A percentile compares a stretch with the other conserved stretches of the same genome.
Conservation (phyloP, 2,797 vertebrate genomes). For the Menidia menidia region DNA sequence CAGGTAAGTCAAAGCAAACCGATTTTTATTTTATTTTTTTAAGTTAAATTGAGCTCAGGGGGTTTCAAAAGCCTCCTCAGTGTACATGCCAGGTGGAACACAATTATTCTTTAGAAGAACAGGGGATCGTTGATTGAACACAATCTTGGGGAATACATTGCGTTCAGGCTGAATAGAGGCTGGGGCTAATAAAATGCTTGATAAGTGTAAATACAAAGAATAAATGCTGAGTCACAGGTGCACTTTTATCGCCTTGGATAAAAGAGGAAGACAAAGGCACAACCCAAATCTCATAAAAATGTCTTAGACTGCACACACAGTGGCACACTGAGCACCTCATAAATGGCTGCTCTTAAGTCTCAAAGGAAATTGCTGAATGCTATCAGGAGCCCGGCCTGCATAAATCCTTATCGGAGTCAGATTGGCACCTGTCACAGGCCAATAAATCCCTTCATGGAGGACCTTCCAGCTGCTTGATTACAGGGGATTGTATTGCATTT, state of each 20-base stretch:
- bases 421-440: constrained; percentile 68
- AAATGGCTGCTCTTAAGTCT: constrained; percentile 40
- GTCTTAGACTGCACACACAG: constrained; percentile 6
- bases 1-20: background rate
- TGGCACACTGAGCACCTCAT: background rate
- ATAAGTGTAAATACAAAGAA: background rate
- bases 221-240: background rate
- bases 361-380: constrained; percentile 37
- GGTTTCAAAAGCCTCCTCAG: background rate
- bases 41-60: background rate
- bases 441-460: constrained; percentile 71
- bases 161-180: background rate
- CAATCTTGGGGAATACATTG: background rate
- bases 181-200: background rate
- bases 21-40: background rate
- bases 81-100: background rate
- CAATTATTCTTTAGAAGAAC: background rate
- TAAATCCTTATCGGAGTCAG: constrained; percentile 69
- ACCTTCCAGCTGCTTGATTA: constrained; percentile 75
- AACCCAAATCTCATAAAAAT: background rate
- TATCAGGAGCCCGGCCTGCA: constrained; percentile 25
- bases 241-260: background rate
- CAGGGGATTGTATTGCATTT: constrained; percentile 64
- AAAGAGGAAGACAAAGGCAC: background rate
- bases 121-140: background rate